Conservation (phyloP, 1,140 invertebrate species). For the Cardiocondyla obscurior region DNA sequence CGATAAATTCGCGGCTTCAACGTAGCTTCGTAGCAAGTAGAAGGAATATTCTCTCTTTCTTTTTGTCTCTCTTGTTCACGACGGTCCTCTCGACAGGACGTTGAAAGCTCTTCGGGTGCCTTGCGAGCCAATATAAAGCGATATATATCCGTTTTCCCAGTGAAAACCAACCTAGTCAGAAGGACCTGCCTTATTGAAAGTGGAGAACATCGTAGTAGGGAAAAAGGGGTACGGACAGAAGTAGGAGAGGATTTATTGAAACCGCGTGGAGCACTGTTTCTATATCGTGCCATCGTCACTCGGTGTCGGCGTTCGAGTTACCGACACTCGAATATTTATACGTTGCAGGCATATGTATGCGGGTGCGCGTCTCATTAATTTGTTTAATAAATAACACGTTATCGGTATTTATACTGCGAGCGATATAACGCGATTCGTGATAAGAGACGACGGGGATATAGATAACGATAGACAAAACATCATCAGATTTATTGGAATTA, state of each 20-base stretch:
- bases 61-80: neutral
- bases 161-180: slow-evolving; percentile 66
- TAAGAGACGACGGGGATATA: neutral
- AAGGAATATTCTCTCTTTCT: slow-evolving; percentile 57
- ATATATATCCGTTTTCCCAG: slow-evolving; percentile 68
- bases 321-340: slow-evolving; percentile 1
- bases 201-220: slow-evolving; percentile 46
- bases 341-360: neutral
- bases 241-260: slow-evolving; percentile 68
- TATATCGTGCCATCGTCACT: slow-evolving; percentile 56
- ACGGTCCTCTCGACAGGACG: slow-evolving; percentile 59
- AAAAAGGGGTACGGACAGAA: slow-evolving; percentile 27
- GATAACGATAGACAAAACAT: slow-evolving; percentile 14
- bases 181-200: slow-evolving; percentile 69
- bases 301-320: slow-evolving; percentile 15
- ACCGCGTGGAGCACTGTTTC: slow-evolving; percentile 62
- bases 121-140: slow-evolving; percentile 63
- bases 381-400: slow-evolving; percentile 70
- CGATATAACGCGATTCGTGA: slow-evolving; percentile 7
- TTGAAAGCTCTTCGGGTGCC: slow-evolving; percentile 64
- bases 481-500: slow-evolving; percentile 53
- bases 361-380: slow-evolving; percentile 50
- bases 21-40: slow-evolving; percentile 43
- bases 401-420: slow-evolving; percentile 63
- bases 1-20: slow-evolving; percentile 32